Evolutionary conservation across 2,888 invertebrate genomes (phyloP).

Genomic region (Synanthedon tipuliformis): DNA sequence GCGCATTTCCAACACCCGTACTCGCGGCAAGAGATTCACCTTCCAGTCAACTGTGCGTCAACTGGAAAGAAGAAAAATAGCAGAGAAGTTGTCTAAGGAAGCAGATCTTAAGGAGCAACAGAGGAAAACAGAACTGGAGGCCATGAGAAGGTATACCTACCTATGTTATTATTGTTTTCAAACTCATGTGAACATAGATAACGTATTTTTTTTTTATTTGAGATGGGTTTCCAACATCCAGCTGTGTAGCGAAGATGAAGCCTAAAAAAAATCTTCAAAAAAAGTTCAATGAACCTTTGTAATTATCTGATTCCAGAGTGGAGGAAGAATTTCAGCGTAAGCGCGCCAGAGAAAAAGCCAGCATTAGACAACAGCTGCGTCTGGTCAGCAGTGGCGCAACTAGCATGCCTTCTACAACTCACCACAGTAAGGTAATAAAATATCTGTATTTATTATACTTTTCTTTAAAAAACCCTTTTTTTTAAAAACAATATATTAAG

Average conservation of each 20-base stretch:
- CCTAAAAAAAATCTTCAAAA: too few species aligned
- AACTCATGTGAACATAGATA: neutral
- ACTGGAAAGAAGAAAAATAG: constrained; percentile 78
- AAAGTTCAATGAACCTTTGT: too few species aligned
- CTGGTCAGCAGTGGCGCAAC: constrained; percentile 76
- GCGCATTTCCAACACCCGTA: constrained; percentile 29
- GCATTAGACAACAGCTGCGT: constrained; percentile 79
- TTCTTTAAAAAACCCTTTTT: too few species aligned
- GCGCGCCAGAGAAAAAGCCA: constrained; percentile 81
- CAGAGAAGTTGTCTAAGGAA: constrained; percentile 81
- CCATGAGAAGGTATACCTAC: constrained; percentile 73
- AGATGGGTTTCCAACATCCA: too few species aligned
- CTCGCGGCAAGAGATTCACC: constrained; percentile 76
- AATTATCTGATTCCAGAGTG: constrained; percentile 57
- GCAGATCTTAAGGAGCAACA: constrained; percentile 83
- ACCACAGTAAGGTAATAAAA: constrained; percentile 37
- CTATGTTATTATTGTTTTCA: neutral
- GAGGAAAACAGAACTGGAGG: constrained; percentile 80
- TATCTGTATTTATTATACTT: neutral
- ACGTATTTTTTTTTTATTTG: neutral
- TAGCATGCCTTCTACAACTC: constrained; percentile 66
- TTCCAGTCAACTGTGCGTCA: constrained; percentile 89
- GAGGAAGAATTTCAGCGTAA: constrained; percentile 90
- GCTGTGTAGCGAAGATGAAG: too few species aligned
- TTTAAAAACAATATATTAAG: too few species aligned